These are phyloP conservation scores for Lethenteron camtschaticum DNA, from an alignment of 2,113 vertebrate genomes.

Conservation along the genomic window DNA sequence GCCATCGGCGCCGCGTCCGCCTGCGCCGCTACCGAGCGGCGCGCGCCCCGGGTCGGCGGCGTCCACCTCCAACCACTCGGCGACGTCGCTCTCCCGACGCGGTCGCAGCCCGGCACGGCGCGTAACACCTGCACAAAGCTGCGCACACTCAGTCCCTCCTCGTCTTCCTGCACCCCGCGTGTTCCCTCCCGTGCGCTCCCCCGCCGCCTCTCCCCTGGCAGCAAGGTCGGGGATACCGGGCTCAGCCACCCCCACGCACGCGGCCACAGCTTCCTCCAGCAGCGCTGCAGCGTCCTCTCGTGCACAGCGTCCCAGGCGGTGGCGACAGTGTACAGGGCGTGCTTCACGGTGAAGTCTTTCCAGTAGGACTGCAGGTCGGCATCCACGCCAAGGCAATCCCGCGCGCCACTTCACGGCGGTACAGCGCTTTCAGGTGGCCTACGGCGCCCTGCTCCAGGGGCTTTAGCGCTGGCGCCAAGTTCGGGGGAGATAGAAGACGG, in stretches of 20 bases:
- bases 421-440: neutral
- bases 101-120: neutral
- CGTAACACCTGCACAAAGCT: slow-evolving; percentile 4
- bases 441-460: slow-evolving; percentile 2
- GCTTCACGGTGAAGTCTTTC: neutral
- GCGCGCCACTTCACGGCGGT: slow-evolving; percentile 1
- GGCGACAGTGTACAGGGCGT: neutral
- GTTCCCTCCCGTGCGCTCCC: neutral
- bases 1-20: no score
- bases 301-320: slow-evolving; percentile 3
- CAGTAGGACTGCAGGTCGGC: slow-evolving; percentile 1
- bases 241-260: neutral
- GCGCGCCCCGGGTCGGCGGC: neutral
- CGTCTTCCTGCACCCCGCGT: neutral
- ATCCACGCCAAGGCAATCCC: neutral
- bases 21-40: no score
- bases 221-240: no score
- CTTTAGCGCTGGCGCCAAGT: neutral
- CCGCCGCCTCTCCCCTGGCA: neutral
- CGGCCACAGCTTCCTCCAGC: slow-evolving; percentile 4
- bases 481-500: neutral
- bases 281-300: neutral
- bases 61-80: slow-evolving; percentile 2
- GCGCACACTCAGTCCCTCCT: neutral
- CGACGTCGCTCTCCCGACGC: neutral